Evolutionary conservation across 2,113 vertebrate genomes (phyloP).

Genomic region (Corythoichthys intestinalis): DNA sequence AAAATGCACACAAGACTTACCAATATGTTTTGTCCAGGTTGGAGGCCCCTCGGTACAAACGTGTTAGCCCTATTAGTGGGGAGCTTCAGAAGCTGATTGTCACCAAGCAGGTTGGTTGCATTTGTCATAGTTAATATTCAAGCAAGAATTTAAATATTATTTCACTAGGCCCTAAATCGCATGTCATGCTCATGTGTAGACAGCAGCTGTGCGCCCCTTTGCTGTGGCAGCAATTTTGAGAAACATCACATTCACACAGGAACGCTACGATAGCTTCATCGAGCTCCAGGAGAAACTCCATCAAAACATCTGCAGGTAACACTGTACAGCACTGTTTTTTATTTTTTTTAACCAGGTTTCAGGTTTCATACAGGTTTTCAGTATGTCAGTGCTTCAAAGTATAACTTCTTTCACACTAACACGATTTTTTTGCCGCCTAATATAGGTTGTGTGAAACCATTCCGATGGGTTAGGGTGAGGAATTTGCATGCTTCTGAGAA

Average conservation of each 20-base stretch:
- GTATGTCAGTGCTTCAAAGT: too few species aligned
- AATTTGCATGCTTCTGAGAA: too few species aligned
- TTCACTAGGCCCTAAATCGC: background rate
- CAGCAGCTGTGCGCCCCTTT: conserved; percentile 80
- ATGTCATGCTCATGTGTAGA: conserved; percentile 67
- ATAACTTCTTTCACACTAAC: background rate
- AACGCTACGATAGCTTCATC: conserved; percentile 93
- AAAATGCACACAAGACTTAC: conserved; percentile 4
- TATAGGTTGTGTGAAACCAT: too few species aligned
- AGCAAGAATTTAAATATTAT: background rate
- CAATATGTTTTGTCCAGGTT: conserved; percentile 67
- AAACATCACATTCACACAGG: conserved; percentile 86
- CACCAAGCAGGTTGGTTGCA: conserved; percentile 82
- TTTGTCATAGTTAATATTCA: background rate
- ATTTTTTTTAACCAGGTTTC: background rate
- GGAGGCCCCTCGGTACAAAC: conserved; percentile 81
- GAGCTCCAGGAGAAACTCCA: conserved; percentile 97
- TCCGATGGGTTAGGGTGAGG: too few species aligned
- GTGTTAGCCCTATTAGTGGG: conserved; percentile 76
- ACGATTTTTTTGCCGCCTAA: background rate
- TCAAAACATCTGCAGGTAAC: conserved; percentile 95
- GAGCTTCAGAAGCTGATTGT: conserved; percentile 84
- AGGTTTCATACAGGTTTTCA: too few species aligned
- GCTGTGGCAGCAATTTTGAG: conserved; percentile 92
- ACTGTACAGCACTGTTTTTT: background rate